phyloP scores from a whole-genome alignment of 2,797 vertebrate genomes.

The Eutrigla gurnardus region DNA sequence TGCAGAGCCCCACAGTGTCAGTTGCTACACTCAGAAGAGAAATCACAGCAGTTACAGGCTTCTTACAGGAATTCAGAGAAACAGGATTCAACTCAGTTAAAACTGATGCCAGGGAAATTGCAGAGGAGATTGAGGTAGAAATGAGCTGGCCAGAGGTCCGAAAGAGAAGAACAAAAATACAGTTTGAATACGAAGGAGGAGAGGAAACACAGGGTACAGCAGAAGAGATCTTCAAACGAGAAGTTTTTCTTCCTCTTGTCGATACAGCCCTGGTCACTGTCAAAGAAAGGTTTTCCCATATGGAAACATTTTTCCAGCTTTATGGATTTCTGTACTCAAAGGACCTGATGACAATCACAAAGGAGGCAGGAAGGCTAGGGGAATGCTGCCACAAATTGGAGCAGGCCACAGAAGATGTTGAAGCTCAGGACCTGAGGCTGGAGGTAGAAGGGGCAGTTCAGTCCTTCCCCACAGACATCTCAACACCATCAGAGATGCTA shows the following conservation, averaged over 20 bases:
- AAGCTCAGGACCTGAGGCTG: not conserved
- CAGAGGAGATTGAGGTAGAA: not conserved
- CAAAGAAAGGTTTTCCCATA: no score
- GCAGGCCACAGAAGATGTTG: not conserved
- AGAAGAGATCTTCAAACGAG: not conserved
- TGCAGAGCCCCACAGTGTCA: not conserved
- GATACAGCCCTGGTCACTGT: not conserved
- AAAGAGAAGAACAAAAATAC: not conserved
- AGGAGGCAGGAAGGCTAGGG: not conserved
- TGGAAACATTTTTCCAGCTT: not conserved
- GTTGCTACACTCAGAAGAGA: not conserved
- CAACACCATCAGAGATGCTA: no score
- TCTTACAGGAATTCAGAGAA: not conserved
- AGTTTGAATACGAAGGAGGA: not conserved
- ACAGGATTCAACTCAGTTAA: not conserved
- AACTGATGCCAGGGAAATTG: not conserved
- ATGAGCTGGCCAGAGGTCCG: not conserved
- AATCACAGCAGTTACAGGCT: not conserved
- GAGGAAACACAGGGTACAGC: not conserved
- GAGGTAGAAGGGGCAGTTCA: not conserved
- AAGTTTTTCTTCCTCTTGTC: not conserved
- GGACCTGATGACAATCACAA: not conserved
- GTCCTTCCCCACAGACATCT: not conserved
- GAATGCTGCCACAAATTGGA: not conserved
- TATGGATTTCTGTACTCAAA: not conserved